Evolutionary conservation across 2,888 invertebrate genomes (phyloP).

Genomic region (Drosophila merina): DNA sequence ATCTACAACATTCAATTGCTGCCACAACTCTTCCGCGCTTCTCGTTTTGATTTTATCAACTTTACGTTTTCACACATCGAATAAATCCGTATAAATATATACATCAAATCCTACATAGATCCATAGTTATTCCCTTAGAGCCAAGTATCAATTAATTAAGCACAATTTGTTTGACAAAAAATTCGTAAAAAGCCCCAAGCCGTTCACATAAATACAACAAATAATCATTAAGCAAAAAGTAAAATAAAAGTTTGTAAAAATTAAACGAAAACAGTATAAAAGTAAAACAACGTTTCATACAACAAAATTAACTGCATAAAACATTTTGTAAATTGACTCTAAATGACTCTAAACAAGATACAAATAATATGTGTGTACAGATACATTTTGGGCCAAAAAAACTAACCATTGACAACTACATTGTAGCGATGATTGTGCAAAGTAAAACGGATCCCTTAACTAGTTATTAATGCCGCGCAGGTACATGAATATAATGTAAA

Average conservation of each 20-base stretch:
- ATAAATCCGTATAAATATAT: slow-evolving; percentile 65
- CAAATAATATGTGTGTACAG: slow-evolving; percentile 14
- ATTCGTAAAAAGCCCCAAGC: not conserved
- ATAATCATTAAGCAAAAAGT: slow-evolving; percentile 53
- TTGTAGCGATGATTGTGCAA: slow-evolving; percentile 23
- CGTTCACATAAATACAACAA: slow-evolving; percentile 20
- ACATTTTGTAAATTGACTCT: not conserved
- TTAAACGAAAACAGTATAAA: slow-evolving; percentile 8
- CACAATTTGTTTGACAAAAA: slow-evolving; percentile 17
- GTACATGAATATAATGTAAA: slow-evolving; percentile 26
- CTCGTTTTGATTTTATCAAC: slow-evolving; percentile 64
- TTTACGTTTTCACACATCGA: slow-evolving; percentile 72
- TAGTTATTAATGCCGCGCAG: slow-evolving; percentile 9
- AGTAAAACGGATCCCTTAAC: slow-evolving; percentile 27
- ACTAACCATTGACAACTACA: slow-evolving; percentile 12
- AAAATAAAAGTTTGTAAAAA: slow-evolving; percentile 28
- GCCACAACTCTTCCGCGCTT: slow-evolving; percentile 55
- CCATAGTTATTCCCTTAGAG: slow-evolving; percentile 32
- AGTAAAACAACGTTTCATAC: not conserved
- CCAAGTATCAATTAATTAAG: slow-evolving; percentile 7
- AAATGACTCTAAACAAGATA: not conserved
- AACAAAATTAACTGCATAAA: slow-evolving; percentile 1
- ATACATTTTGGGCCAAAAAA: slow-evolving; percentile 14
- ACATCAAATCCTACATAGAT: slow-evolving; percentile 42
- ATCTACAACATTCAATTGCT: slow-evolving; percentile 43